These are phyloP conservation scores for Bimastos eiseni DNA, from an alignment of 2,888 invertebrate genomes.

Conservation along the genomic window DNA sequence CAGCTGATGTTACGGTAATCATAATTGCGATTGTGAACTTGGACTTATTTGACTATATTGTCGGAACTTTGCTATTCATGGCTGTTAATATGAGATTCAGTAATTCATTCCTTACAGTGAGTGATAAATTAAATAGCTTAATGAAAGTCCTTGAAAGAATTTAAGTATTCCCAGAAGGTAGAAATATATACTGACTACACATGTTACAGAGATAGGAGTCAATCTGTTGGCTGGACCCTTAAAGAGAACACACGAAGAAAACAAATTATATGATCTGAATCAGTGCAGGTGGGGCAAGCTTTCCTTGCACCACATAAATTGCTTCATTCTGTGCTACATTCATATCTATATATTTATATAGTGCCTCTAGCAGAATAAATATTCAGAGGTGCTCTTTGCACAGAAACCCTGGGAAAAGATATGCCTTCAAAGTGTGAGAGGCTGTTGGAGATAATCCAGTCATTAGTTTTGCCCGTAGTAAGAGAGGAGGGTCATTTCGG, in stretches of 20 bases:
- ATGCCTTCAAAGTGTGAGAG: no score
- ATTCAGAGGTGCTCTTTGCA: no score
- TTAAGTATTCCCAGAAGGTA: not conserved
- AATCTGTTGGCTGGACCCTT: not conserved
- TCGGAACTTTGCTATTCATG: no score
- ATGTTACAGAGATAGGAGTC: not conserved
- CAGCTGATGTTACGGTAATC: slow-evolving; percentile 14
- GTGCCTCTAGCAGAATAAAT: no score
- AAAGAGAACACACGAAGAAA: not conserved
- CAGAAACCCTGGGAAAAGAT: no score
- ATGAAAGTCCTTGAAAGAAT: not conserved
- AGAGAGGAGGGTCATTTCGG: no score
- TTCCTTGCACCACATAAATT: not conserved
- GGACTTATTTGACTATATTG: no score
- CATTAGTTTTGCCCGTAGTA: no score
- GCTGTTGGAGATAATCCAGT: no score
- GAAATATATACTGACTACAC: not conserved
- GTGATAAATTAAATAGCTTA: not conserved
- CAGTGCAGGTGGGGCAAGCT: not conserved
- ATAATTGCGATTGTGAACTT: not conserved
- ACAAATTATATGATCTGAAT: not conserved
- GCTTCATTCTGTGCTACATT: not conserved
- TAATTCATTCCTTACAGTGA: not conserved
- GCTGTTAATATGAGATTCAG: not conserved
- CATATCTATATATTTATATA: no score